Percentiles rank a stretch among this genome's conserved stretches.
Evolutionary conservation across 2,113 vertebrate genomes (phyloP).

Genomic region (Platycercus adscitus): DNA sequence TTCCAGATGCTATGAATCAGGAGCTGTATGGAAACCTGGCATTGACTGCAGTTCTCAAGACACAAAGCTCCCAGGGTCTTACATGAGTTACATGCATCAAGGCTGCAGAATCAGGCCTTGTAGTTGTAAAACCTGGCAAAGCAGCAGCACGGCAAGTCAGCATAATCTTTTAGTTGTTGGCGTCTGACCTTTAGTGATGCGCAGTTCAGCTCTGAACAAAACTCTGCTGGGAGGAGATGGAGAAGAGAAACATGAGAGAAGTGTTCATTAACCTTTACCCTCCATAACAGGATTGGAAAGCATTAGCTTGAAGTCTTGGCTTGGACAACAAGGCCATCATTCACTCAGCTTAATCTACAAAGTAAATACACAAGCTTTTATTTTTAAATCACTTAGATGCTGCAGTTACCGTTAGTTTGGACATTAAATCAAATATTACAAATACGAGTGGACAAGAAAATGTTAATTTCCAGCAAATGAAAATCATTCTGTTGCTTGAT

Average conservation of each 20-base stretch:
- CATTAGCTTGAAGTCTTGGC: neutral
- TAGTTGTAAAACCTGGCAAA: conserved; percentile 17
- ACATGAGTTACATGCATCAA: neutral
- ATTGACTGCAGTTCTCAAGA: neutral
- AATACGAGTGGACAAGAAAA: neutral
- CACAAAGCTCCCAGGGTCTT: neutral
- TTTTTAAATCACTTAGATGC: neutral
- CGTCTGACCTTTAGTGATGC: neutral
- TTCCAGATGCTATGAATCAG: neutral
- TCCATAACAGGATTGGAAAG: neutral
- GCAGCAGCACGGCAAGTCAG: neutral
- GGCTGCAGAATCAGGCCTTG: neutral
- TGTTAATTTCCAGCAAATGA: neutral
- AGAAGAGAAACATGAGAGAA: neutral
- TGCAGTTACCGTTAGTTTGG: neutral
- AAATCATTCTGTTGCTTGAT: neutral
- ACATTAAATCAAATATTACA: neutral
- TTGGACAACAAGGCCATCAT: neutral
- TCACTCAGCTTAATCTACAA: neutral
- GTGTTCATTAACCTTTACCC: conserved; percentile 32
- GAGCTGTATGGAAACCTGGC: neutral
- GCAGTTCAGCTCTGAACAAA: neutral
- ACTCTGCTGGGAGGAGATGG: neutral
- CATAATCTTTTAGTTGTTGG: neutral
- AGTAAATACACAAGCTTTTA: conserved; percentile 10